Evolutionary conservation across 2,888 invertebrate genomes (phyloP).

Genomic region (Cantharis nigra): DNA sequence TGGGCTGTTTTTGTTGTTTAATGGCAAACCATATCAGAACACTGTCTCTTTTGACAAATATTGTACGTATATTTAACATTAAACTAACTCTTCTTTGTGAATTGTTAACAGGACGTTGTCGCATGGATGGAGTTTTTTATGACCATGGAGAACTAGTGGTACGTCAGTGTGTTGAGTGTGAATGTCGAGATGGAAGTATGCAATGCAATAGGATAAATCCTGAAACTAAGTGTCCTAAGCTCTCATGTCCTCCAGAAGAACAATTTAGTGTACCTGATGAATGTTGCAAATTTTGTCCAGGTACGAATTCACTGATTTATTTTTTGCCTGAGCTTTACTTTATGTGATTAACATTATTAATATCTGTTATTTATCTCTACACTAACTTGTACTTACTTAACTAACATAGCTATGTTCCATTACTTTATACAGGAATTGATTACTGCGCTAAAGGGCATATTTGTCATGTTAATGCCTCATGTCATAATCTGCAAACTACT

Average conservation of each 20-base stretch:
- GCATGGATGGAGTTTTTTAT: slow-evolving; percentile 57
- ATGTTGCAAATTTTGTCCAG: slow-evolving; percentile 90
- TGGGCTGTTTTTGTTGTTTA: neutral
- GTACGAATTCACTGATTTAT: slow-evolving; percentile 54
- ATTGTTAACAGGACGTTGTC: slow-evolving; percentile 47
- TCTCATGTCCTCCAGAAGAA: slow-evolving; percentile 76
- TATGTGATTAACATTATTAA: neutral
- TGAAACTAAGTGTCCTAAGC: slow-evolving; percentile 73
- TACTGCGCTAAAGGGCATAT: slow-evolving; percentile 87
- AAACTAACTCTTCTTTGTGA: neutral
- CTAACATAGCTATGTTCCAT: slow-evolving; percentile 9
- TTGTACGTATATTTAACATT: neutral
- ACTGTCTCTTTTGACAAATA: neutral
- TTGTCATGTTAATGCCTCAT: slow-evolving; percentile 89
- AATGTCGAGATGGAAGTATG: slow-evolving; percentile 82
- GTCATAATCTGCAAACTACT: slow-evolving; percentile 88
- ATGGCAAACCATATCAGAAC: neutral
- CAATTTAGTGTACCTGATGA: slow-evolving; percentile 83
- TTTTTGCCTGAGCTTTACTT: neutral
- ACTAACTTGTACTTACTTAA: slow-evolving; percentile 16
- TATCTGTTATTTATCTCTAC: neutral
- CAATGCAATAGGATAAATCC: slow-evolving; percentile 75
- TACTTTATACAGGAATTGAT: slow-evolving; percentile 70
- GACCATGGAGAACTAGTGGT: slow-evolving; percentile 81
- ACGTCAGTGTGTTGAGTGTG: slow-evolving; percentile 80